Percentiles rank a stretch among this genome's conserved stretches.
phyloP scores from a whole-genome alignment of 2,113 vertebrate species.

The Arothron firmamentum region DNA sequence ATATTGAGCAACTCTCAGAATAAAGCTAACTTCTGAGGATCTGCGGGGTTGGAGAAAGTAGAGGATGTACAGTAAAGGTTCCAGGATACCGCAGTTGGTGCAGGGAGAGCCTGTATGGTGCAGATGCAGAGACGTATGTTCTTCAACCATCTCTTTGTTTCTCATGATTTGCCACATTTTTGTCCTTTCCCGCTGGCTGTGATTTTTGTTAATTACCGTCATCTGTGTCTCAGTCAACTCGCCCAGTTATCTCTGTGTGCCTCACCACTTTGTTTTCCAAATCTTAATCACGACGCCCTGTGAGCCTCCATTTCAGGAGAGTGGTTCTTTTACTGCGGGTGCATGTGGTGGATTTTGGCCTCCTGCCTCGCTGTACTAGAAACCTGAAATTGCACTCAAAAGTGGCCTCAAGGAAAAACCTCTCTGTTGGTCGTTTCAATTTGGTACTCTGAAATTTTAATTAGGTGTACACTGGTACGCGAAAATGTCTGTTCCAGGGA shows the following conservation, averaged over 20 bases:
- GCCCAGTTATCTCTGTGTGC: neutral
- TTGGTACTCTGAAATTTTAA: no score
- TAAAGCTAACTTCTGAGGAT: slow-evolving; percentile 16
- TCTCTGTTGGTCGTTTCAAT: no score
- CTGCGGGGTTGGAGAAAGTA: slow-evolving; percentile 10
- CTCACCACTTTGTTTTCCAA: neutral
- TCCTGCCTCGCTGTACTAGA: no score
- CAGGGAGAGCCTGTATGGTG: neutral
- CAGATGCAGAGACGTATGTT: neutral
- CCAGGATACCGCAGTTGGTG: neutral
- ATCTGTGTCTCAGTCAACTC: neutral
- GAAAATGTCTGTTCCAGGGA: no score
- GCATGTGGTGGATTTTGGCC: no score
- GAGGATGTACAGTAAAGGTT: neutral
- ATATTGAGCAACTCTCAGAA: slow-evolving; percentile 23
- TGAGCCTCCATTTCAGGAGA: neutral
- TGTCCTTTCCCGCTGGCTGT: neutral
- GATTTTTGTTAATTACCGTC: neutral
- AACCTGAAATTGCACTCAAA: no score
- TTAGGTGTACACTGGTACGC: no score
- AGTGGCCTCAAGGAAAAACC: no score
- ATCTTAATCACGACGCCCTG: neutral
- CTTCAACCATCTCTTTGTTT: neutral
- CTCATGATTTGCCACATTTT: neutral
- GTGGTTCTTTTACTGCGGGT: no score